Base-by-base conservation (phyloP, 2,888 invertebrate species). In the Agrenia bidenticulata region DNA sequence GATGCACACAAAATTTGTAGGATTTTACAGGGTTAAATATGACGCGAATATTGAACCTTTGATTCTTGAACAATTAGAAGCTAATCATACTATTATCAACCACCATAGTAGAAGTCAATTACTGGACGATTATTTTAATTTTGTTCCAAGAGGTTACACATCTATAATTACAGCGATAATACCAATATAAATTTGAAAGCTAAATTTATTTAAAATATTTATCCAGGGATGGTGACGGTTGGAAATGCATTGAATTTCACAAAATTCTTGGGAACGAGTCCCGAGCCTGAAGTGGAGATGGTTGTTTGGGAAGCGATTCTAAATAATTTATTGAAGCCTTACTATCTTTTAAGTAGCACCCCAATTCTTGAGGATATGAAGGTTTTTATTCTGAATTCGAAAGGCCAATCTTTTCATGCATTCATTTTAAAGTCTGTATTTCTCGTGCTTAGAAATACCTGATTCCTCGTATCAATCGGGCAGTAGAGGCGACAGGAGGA, bases 301-400 rank as follows among this genome's bases (percentile, higher is more conserved):
- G 58, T 51, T n/a, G 69, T 70, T 0, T 70, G 69, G 69, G 64
- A 55, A 7, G 41, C 67, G 13, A n/a, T 60, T 5, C 50, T 67
- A 2, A 21, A 60, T 1, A 56, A 64, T 53, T 17, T 70, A 11
- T 53, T 58, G 26, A 55, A 50, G 13, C 32, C 62, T 0, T 53
- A 56, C 51, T 41, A 37, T 23, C 41, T 67, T 13, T 66, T 70
- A 19, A 55, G 51, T 41, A 59, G 27, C 21, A 63, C 63, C 11
- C 37, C 32, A 24, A 51, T 51, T 32, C 53, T 62, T 45, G 51
- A 51, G 19, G 19, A 51, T 7, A 37, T 66, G 23, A 61, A 45
- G 51, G 60, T 42, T 27, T 57, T 13, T 59, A 24, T 55, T 4
- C 11, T 27, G 17, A 55, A 27, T 55, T 55, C 5, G 9, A 24